Evolutionary conservation across 2,888 invertebrate genomes (phyloP), one percentile per base, ranked within the genome.

Genomic region (Tetrapedia diversipes): DNA sequence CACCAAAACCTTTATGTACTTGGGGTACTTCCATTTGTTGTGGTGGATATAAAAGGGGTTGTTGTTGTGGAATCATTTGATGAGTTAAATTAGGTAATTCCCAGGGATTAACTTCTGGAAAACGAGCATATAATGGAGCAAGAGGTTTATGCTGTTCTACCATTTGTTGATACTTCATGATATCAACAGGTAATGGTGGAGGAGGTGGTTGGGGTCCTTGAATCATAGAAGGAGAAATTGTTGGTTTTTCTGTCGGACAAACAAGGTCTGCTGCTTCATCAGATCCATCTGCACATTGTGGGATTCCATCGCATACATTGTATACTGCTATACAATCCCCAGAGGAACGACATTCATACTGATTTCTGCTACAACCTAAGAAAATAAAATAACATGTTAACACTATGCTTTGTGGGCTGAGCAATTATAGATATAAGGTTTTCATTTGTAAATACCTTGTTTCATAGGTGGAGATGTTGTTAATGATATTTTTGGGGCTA

Each of bases 321-420:
- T 98, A 98, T 86, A 98, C 95, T 7, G 98, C 98, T 87, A 98
- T 97, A 91, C 98, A 98, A 92, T 98, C 98, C 54, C 95, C 95
- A 51, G 96, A 96, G 75, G 94, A 94, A 82, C 95, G 95, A 89
- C 98, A 98, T 91, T 96, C 95, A 92, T 98, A 98, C 92, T 98
- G 97, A 92, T 96, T 97, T 77, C 96, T 94, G 85, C 96, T 96
- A 92, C 98, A 98, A 75, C 93, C 86, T 87, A 67, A 49, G 41
- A 8, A 22, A 27, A 45, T n/a, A 59, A n/a, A 53, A 57, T 39
- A 64, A 59, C 53, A 34, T 27, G 39, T 70, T 51, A 24, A 22
- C 22, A 34, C 4, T 24, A 34, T 64, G 2, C 6, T 19, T 22
- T 29, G 8, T 41, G 11, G 11, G n/a, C n/a, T n/a, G n/a, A n/a